phyloP scores from a whole-genome alignment of 2,888 invertebrate genomes.

The Papilio elwesi region DNA sequence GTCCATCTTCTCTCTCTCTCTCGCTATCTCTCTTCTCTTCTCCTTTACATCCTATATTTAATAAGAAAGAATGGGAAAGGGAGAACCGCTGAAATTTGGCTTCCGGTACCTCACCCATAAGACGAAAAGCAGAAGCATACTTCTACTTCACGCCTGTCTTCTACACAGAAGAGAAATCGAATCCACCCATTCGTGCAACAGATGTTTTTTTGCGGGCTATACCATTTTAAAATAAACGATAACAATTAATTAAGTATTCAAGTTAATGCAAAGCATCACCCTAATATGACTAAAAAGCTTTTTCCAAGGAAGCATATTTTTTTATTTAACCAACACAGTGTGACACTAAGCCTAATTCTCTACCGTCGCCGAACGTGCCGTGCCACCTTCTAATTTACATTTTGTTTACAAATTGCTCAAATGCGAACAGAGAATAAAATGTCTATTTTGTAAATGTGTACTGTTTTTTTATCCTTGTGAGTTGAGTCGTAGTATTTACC shows the following conservation, averaged over 20 bases:
- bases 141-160: no score
- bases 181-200: no score
- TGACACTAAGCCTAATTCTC: slow-evolving; percentile 76
- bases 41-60: no score
- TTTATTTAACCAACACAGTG: slow-evolving; percentile 42
- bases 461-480: slow-evolving; percentile 62
- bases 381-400: slow-evolving; percentile 81
- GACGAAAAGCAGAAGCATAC: no score
- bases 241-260: slow-evolving; percentile 10
- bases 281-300: slow-evolving; percentile 31
- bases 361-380: slow-evolving; percentile 72
- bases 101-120: no score
- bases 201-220: no score
- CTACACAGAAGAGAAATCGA: no score
- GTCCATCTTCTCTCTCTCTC: no score
- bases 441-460: slow-evolving; percentile 74
- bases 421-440: slow-evolving; percentile 82
- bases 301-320: slow-evolving; percentile 35
- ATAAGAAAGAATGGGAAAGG: no score
- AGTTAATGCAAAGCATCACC: slow-evolving; percentile 11
- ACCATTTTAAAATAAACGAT: neutral
- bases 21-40: no score
- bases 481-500: neutral
- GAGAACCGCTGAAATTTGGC: no score
- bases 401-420: slow-evolving; percentile 81